Evolutionary conservation across 2,888 invertebrate genomes (phyloP).

Genomic region (Pollenia amentaria): DNA sequence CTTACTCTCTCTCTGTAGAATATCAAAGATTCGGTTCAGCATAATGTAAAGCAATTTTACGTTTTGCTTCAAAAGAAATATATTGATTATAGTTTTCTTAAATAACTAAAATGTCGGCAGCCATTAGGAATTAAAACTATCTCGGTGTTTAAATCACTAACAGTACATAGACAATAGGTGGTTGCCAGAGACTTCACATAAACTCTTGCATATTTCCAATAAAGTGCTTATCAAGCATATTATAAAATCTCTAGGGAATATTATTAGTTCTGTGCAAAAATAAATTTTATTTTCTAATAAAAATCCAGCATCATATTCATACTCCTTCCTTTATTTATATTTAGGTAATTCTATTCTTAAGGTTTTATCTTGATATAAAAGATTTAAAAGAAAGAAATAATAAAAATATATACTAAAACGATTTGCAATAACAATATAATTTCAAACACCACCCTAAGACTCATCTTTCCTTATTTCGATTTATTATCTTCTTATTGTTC

Average conservation of each 20-base stretch:
- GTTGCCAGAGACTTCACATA: too few relatives aligned
- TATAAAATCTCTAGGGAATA: not conserved
- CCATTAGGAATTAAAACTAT: too few relatives aligned
- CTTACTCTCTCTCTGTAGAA: too few relatives aligned
- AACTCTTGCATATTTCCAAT: not conserved
- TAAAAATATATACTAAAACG: slow-evolving; percentile 56
- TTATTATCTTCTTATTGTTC: not conserved
- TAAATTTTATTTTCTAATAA: not conserved
- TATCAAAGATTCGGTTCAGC: too few relatives aligned
- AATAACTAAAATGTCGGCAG: too few relatives aligned
- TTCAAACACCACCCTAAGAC: not conserved
- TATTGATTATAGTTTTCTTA: too few relatives aligned
- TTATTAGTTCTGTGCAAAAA: not conserved
- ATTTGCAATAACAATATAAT: slow-evolving; percentile 55
- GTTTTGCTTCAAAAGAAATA: too few relatives aligned
- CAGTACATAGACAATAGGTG: too few relatives aligned
- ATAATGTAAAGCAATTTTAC: too few relatives aligned
- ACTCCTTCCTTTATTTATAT: not conserved
- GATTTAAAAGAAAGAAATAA: slow-evolving; percentile 28
- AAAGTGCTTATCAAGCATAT: not conserved
- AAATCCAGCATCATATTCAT: not conserved
- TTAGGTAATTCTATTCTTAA: not conserved
- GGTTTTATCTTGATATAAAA: slow-evolving; percentile 16
- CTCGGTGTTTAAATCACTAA: too few relatives aligned
- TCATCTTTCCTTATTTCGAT: not conserved